Percentiles rank a stretch among this genome's conserved stretches.
Conservation (phyloP, 2,797 vertebrate genomes). For the Sebastes iracundus region DNA sequence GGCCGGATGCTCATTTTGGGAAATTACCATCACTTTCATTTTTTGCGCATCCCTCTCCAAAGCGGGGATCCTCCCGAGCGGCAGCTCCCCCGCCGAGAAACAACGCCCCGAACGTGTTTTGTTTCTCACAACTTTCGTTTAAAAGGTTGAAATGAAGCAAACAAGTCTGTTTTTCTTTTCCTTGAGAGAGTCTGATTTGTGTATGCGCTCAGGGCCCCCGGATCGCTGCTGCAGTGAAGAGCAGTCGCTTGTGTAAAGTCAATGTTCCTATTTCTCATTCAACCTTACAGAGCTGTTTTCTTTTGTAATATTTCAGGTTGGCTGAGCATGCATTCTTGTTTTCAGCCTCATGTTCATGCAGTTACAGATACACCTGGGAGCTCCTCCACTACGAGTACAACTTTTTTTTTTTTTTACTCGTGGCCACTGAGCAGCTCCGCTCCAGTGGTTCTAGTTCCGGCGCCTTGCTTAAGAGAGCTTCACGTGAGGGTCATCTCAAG, state of each 20-base stretch:
- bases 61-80: background rate
- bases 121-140: slow-evolving; percentile 48
- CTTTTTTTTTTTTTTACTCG: background rate
- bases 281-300: background rate
- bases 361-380: slow-evolving; percentile 24
- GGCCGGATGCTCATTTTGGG: slow-evolving; percentile 18
- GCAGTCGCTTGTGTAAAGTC: background rate
- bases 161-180: slow-evolving; percentile 29
- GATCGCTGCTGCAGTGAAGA: slow-evolving; percentile 13
- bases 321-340: slow-evolving; percentile 21
- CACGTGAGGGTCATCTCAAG: background rate
- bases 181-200: slow-evolving; percentile 35
- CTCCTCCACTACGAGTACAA: background rate
- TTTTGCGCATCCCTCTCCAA: background rate
- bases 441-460: background rate
- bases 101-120: slow-evolving; percentile 20
- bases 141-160: slow-evolving; percentile 56
- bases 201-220: background rate
- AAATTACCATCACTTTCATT: slow-evolving; percentile 58
- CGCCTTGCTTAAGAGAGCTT: slow-evolving; percentile 16
- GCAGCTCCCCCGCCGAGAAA: slow-evolving; percentile 18
- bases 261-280: slow-evolving; percentile 1
- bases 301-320: slow-evolving; percentile 2
- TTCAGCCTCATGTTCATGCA: slow-evolving; percentile 13
- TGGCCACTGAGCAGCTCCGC: slow-evolving; percentile 10